Evolutionary conservation across 2,113 vertebrate genomes (phyloP), one percentile per base, ranked within the genome.

Genomic region (Epinephelus lanceolatus): DNA sequence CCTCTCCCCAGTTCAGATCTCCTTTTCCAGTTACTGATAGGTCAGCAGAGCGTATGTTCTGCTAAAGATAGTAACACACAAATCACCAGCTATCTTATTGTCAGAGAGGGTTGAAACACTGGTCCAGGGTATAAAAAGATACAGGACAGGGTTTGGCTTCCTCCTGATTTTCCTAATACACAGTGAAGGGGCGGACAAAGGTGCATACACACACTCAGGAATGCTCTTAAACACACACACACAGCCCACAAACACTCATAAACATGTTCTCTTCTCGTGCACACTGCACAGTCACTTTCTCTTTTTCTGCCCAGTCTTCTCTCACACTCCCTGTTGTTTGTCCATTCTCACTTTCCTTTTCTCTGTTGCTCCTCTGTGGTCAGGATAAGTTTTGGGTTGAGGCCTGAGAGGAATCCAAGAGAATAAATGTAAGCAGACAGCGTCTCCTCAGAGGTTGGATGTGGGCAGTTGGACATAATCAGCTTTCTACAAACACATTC

Each of bases 61-160:
- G 61, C 84, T 70, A 87, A 91, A 91, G 80, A 91, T 88, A 90
- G 92, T 25, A 81, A 69, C 85, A 71, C 87, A 87, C 89, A 92
- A 89, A 92, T 91, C 88, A 94, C 37, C 49, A 60, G 82, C 60
- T 60, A 83, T 77, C 60, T 83, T 69, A 88, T 85, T 90, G 88
- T 89, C 77, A 77, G 61, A 78, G 57, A 76, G 33, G 67, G 45
- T 8, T 83, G 76, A 57, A 61, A 83, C 75, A 52, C 65, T 27
- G 79, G 70, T 33, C 25, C 3, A 25, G 17, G 49, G 62, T 61
- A 57, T 62, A 74, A 84, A 66, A 71, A 85, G n/a, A 78, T 47
- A 65, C 23, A 57, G 69, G 42, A 59, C 62, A 51, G 52, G 27
- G 57, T 85, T 85, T 91, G 60, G 57, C 84, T 67, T 80, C 59